Conservation (phyloP, 2,113 vertebrate genomes). For the Planiliza haematocheilus region DNA sequence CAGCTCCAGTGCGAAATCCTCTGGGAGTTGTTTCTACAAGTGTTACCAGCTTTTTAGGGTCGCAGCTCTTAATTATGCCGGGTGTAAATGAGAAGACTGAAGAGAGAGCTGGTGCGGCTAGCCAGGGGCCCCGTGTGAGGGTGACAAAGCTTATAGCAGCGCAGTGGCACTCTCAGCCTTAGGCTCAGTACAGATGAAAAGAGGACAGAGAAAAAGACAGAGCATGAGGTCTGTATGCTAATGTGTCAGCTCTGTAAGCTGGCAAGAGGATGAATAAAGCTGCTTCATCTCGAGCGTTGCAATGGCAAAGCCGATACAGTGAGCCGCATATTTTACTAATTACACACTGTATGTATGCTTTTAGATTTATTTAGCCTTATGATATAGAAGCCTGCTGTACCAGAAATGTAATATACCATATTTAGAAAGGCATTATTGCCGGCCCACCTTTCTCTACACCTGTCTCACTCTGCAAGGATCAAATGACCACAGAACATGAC, state of each 20-base stretch:
- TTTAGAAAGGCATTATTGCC: neutral
- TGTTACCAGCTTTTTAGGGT: constrained; percentile 69
- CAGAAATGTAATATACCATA: neutral
- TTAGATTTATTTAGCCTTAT: constrained; percentile 13
- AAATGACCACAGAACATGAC: neutral
- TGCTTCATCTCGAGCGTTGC: constrained; percentile 41
- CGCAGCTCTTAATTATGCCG: constrained; percentile 72
- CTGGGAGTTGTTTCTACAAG: constrained; percentile 60
- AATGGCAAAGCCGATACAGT: constrained; percentile 27
- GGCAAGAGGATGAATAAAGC: constrained; percentile 66
- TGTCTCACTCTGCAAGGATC: constrained; percentile 20
- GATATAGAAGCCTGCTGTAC: neutral
- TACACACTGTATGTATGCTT: constrained; percentile 33
- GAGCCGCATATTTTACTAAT: constrained; percentile 35
- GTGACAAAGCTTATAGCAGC: constrained; percentile 65
- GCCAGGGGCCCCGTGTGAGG: constrained; percentile 61
- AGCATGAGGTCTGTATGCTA: constrained; percentile 73
- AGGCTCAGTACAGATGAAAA: constrained; percentile 68
- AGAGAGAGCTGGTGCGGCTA: constrained; percentile 58
- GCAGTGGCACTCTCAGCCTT: constrained; percentile 61
- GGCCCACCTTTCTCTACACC: constrained; percentile 14
- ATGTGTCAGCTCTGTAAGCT: constrained; percentile 68
- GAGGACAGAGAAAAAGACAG: constrained; percentile 55
- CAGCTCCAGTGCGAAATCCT: constrained; percentile 65
- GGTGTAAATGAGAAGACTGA: constrained; percentile 72